A percentile compares a stretch with the other conserved stretches of the same genome.
Evolutionary conservation across 2,113 vertebrate genomes (phyloP).

Genomic region (Patagioenas fasciata): DNA sequence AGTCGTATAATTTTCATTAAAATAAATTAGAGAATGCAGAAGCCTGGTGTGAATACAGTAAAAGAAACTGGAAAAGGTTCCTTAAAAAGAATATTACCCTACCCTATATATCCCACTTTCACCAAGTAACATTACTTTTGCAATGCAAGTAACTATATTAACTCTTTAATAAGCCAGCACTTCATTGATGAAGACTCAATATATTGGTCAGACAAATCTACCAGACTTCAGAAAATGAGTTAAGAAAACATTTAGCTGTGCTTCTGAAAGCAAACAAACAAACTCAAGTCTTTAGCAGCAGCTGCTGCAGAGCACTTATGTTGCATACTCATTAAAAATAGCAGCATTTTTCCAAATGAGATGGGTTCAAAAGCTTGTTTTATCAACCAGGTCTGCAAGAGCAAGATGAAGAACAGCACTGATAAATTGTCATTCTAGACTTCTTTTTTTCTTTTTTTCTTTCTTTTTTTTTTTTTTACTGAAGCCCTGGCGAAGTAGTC

Average conservation of each 20-base stretch:
- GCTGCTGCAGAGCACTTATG: not conserved
- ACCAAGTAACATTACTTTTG: slow-evolving; percentile 54
- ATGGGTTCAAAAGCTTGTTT: not conserved
- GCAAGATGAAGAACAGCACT: not conserved
- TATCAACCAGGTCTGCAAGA: not conserved
- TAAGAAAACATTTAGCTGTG: slow-evolving; percentile 35
- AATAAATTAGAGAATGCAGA: slow-evolving; percentile 71
- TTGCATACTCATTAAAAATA: not conserved
- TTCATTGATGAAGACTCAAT: slow-evolving; percentile 22
- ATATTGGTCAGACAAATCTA: slow-evolving; percentile 27
- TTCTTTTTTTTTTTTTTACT: not conserved
- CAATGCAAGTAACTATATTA: slow-evolving; percentile 58
- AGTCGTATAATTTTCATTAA: slow-evolving; percentile 74
- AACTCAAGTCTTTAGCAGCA: not conserved
- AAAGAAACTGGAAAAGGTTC: slow-evolving; percentile 45
- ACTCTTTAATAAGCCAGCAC: slow-evolving; percentile 28
- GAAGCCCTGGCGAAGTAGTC: not conserved
- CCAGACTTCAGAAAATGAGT: slow-evolving; percentile 38
- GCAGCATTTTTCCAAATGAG: not conserved
- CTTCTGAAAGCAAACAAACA: slow-evolving; percentile 39
- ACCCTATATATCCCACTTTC: not conserved
- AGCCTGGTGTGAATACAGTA: slow-evolving; percentile 58
- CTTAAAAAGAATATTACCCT: slow-evolving; percentile 43
- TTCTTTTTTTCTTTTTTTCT: not conserved
- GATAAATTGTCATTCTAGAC: not conserved